Base-by-base conservation (phyloP, 2,797 vertebrate species). In the Rhinatrema bivittatum region DNA sequence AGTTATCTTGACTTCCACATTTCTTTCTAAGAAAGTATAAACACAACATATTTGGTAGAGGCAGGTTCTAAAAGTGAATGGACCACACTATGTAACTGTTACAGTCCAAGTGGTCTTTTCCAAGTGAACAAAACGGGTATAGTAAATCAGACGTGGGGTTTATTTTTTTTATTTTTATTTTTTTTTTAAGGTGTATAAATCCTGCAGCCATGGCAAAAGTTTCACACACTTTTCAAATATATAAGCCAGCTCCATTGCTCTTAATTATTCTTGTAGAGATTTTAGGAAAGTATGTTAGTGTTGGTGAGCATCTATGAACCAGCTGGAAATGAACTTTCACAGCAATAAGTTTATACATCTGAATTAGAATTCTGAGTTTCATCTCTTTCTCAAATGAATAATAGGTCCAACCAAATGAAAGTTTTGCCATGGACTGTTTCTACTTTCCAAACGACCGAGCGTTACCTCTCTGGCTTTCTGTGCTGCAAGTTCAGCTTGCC, bases 391-490 rank as follows among this genome's bases (percentile, higher is more conserved):
- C 69, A 71, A 82, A 78, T 61, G 69, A 76, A 75, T 76, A 76
- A 76, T 78, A 84, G 62, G 69, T 70, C 78, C 61, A 70, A 79
- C 76, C 74, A 60, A 16, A 79, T 85, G 81, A 89, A 83, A 85
- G 79, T 85, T 88, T 83, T 89, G 78, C 90, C 88, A 90, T 87
- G 87, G 87, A 72, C 70, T 85, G 73, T 76, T 80, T 72, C 84
- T 93, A 89, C 84, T 79, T 93, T 91, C 91, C 92, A 87, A 97
- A 97, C 94, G 94, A 97, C 91, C 89, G 85, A 95, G 92, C 90
- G 93, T 97, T 97, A 98, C 95, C 95, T 98, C 95, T 91, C 95
- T 91, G 73, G 93, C 91, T 84, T 93, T 97, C 78, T 97, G 95
- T 39, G 95, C 91, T 29, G 91, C 84, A 78, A 98, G 82, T 80